Conservation (phyloP, 2,113 vertebrate genomes). For the Peucedramus taeniatus region DNA sequence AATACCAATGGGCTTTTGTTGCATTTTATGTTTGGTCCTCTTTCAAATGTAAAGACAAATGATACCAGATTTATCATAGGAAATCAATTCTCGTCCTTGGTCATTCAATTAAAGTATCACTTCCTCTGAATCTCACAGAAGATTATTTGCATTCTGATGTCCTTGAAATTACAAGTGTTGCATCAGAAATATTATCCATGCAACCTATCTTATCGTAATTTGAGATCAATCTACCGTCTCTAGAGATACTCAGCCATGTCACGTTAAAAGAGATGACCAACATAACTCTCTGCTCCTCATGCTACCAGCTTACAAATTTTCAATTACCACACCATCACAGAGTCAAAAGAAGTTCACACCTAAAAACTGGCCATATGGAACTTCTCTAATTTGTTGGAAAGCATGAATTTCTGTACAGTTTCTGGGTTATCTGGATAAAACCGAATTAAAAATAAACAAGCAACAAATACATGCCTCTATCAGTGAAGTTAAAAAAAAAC, state of each 20-base stretch:
- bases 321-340: neutral
- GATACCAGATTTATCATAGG: neutral
- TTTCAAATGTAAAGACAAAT: neutral
- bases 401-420: neutral
- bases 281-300: neutral
- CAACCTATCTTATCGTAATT: neutral
- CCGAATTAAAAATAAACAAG: neutral
- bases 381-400: neutral
- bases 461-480: accelerated
- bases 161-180: neutral
- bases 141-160: neutral
- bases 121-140: neutral
- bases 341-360: neutral
- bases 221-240: neutral
- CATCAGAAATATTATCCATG: neutral
- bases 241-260: neutral
- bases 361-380: neutral
- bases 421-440: neutral
- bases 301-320: neutral
- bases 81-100: neutral
- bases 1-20: neutral
- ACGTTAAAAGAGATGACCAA: neutral
- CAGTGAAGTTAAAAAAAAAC: neutral
- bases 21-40: neutral
- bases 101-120: neutral